phyloP scores from a whole-genome alignment of 2,888 invertebrate genomes.

The Ophion ellenae region DNA sequence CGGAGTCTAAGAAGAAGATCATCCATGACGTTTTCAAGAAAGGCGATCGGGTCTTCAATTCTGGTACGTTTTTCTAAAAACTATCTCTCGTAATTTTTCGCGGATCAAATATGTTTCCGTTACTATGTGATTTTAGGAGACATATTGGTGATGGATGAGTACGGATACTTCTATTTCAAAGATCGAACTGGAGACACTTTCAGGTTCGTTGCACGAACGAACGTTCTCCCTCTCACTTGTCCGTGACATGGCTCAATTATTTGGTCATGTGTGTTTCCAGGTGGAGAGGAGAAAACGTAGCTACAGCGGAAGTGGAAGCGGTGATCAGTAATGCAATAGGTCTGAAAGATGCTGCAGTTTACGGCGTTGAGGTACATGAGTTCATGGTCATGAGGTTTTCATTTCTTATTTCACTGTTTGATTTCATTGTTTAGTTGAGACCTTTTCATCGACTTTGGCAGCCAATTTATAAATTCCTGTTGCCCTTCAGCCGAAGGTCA shows the following conservation, averaged over 20 bases:
- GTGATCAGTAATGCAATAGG: conserved; percentile 91
- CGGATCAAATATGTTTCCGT: not conserved
- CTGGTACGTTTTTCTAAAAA: conserved; percentile 83
- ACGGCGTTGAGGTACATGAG: conserved; percentile 93
- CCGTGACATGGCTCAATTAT: conserved; percentile 3
- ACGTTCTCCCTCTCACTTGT: not conserved
- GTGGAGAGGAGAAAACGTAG: conserved; percentile 99
- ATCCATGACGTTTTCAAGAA: conserved; percentile 91
- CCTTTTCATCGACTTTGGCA: not conserved
- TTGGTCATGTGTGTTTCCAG: conserved; percentile 78
- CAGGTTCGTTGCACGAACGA: conserved; percentile 81
- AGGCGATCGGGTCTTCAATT: conserved; percentile 96
- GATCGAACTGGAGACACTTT: conserved; percentile 95
- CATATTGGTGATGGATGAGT: conserved; percentile 94
- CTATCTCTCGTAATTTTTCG: not conserved
- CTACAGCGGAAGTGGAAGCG: conserved; percentile 97
- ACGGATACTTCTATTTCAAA: conserved; percentile 96
- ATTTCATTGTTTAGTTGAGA: not conserved
- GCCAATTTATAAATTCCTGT: not conserved
- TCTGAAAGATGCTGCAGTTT: conserved; percentile 92
- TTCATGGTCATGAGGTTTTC: not conserved
- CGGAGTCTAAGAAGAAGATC: conserved; percentile 94
- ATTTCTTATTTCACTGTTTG: not conserved
- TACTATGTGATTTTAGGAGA: conserved; percentile 86
- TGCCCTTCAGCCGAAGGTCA: not conserved